Base-by-base conservation (phyloP, 2,888 invertebrate species). In the Troilus luridus region DNA sequence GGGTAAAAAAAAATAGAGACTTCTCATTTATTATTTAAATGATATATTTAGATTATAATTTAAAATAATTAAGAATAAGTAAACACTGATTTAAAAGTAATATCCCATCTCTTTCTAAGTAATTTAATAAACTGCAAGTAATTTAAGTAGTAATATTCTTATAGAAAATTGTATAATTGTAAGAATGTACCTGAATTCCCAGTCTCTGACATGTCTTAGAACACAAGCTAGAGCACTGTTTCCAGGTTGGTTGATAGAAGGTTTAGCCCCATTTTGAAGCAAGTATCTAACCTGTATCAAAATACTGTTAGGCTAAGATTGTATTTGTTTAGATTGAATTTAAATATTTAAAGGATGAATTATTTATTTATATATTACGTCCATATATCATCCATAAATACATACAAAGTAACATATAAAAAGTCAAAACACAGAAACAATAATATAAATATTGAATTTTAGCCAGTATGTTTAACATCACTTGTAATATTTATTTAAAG, bases 161-260 rank as follows among this genome's bases (percentile, higher is more conserved):
- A 59, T 60, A 62, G 19, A 27, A 60, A 64, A 88, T 62, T 0
- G 27, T 59, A 41, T 62, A 14, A 41, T 0, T 27, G 27, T 27
- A 56, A 62, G 19, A 12, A 62, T 62, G 27, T 90, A 90, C 81
- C 96, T 95, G 92, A 95, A 95, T 93, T 96, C 96, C 96, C 96
- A 96, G 93, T 96, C 96, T 12, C 96, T 94, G 19, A 97, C 96
- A 93, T 96, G 96, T 11, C 96, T 95, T 93, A 96, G 95, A 0
- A 97, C 96, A 93, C 96, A 97, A 1, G 96, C 96, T 89, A 96
- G 94, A 14, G 96, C 96, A 92, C 96, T 96, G 93, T 96, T 96
- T 8, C 96, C 96, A 0, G 95, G 94, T 93, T 96, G 96, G 94
- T 96, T 96, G 90, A 96, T 96, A 12, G 96, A 96, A 91, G 95